Base-by-base conservation (phyloP, 2,797 vertebrate genomes). In the Carduelis carduelis region DNA sequence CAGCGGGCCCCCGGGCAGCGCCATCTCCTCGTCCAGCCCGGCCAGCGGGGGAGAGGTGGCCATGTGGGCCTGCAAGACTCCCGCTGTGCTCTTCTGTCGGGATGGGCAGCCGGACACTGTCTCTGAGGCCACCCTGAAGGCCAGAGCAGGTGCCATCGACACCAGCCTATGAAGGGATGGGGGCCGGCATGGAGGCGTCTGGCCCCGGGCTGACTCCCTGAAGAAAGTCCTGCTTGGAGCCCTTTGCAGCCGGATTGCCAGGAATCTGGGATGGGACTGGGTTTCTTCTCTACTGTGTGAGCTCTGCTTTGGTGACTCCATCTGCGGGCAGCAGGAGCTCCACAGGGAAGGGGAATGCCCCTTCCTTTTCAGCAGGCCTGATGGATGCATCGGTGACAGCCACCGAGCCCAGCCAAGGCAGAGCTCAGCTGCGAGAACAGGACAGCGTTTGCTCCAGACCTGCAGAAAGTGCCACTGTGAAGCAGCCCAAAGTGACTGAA, bases 1-100 rank as follows among this genome's bases (percentile, higher is more conserved):
- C 30, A 63, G 26, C 56, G 98, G 83, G 41, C 94, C 72, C 97
- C 98, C 89, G 53, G 98, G 66, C 96, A 98, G 98, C 65, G 94
- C 92, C 12, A 79, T 96, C 17, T 98, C 98, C 20, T 98, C 98
- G 46, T 98, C 98, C 39, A 99, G 98, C 95, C 98, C 98, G 0
- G 97, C 97, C 4, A 98, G 98, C 5, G 78, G 97, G 7, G 98
- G 96, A 23, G 99, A 99, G 56, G 71, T 98, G 93, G 98, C 98
- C 30, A 97, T 98, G 98, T 99, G 99, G 99, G 99, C 99, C 57
- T 99, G 98, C 94, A 99, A 98, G 96, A 99, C 99, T 92, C 99
- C 99, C 0, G 98, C 98, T 0, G 97, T 99, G 50, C 98, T 99
- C 50, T 99, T 99, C 98, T 99, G 99, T 90, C 97, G 98, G 35